Evolutionary conservation across 2,113 vertebrate species (phyloP), one percentile per base, ranked within the genome.

Genomic region (Cinclus mexicanus): DNA sequence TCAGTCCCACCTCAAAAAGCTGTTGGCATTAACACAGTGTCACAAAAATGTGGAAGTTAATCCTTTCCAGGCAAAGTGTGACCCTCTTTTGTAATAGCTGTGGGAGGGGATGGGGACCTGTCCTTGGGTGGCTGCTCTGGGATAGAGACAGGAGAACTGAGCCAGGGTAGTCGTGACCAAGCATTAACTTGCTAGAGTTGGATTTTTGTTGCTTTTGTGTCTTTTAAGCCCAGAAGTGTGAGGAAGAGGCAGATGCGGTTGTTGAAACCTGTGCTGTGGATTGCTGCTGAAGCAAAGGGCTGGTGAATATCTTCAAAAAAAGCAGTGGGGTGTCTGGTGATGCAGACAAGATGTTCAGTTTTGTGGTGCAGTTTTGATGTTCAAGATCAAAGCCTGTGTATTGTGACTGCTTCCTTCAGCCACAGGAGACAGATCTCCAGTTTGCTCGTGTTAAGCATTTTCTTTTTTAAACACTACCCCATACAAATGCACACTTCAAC

Each of bases 1-100:
- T 53, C 91, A 93, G 63, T 94, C 91, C 94, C 87, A 95, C 74
- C 82, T 24, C 49, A 77, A n/a, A 13, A 50, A 81, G 39, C 47
- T 81, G 59, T 75, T 67, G 78, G 65, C 35, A 37, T 23, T 37
- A 49, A 81, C 53, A 20, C 53, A 16, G 74, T 20, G 76, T 71
- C 24, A 53, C 81, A 88, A 83, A 64, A 56, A 8, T 4, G n/a
- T 68, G 64, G 29, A 67, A 75, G 16, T 79, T 79, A 68, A 44
- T 88, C 46, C 28, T 94, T 44, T 63, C 53, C 29, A 72, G 87
- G 47, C 35, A 60, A 61, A 81, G 52, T 28, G 46, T 68, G 35
- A 39, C 8, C 15, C 22, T 53, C 37, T 28, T 13, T 28, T 57
- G 25, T 37, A 9, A 15, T 0, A 23, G 15, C 10, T 1, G 3